Evolutionary conservation across 1,140 invertebrate genomes (phyloP), one percentile per base, ranked within the genome.

Genomic region (Drosophila ficusphila): DNA sequence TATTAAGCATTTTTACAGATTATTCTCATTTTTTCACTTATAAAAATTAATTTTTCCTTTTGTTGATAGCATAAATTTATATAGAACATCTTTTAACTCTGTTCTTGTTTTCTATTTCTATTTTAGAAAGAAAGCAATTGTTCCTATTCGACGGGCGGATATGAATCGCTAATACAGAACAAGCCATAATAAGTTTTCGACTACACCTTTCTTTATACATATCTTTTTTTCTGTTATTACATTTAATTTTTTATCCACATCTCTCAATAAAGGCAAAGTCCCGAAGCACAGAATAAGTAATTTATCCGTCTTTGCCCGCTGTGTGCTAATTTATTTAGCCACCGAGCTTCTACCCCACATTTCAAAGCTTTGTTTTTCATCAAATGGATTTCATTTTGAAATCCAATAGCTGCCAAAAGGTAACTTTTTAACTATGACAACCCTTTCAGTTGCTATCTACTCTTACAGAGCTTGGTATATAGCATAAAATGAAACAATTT

Each of bases 341-440:
- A 79, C 79, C 57, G 54, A 60, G 49, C 52, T 70, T 60, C 72
- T 65, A 79, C 58, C 65, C 67, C 81, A 85, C 85, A 86, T 86
- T 81, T 85, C 76, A 81, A 79, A 86, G 81, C 72, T 64, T 70
- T 73, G 58, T 79, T 77, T 69, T 48, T 68, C 81, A 77, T 77
- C 72, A 85, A 86, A 81, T 85, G 81, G 81, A 85, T 85, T 85
- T 85, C 81, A 85, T 85, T 85, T 85, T 85, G 81, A 85, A 85
- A 85, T 85, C 81, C 81, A 85, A 85, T 85, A 85, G 81, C 81
- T 74, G 81, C 73, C 76, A 77, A 81, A 76, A 72, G 71, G 68
- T 86, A 86, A 72, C 82, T 83, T 47, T 62, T 34, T 38, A 46
- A 27, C 38, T 14, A 18, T 42, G 31, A 56, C 79, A 88, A 81